phyloP scores from a whole-genome alignment of 1,140 invertebrate species.

The Schlechtendalia chinensis region DNA sequence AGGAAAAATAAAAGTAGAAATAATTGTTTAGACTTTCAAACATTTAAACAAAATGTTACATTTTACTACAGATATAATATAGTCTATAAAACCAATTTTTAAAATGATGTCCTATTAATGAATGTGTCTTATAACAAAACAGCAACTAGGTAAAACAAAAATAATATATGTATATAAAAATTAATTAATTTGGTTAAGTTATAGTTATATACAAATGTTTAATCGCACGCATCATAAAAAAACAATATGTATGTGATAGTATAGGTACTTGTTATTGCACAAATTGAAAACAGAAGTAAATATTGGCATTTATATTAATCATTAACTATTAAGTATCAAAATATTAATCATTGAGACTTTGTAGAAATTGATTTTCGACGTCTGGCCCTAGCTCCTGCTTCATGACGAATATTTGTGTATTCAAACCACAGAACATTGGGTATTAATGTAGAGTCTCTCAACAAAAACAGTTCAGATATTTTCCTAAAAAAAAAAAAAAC shows the following conservation, averaged over 20 bases:
- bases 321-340: neutral
- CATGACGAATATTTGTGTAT: slow-evolving; percentile 82
- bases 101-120: too few species aligned
- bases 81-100: too few species aligned
- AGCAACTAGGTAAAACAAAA: too few species aligned
- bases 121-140: too few species aligned
- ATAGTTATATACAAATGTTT: neutral
- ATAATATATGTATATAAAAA: too few species aligned
- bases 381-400: slow-evolving; percentile 73
- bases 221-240: neutral
- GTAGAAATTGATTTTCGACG: slow-evolving; percentile 80
- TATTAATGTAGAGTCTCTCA: slow-evolving; percentile 87
- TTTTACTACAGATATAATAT: too few species aligned
- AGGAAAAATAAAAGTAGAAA: too few species aligned
- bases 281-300: neutral
- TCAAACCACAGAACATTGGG: slow-evolving; percentile 94
- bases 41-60: too few species aligned
- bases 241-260: neutral
- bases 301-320: too few species aligned
- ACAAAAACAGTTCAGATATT: slow-evolving; percentile 80
- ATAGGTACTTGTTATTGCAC: slow-evolving; percentile 1
- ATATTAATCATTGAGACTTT: slow-evolving; percentile 77
- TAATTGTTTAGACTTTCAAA: too few species aligned
- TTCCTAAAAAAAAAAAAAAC: slow-evolving; percentile 63
- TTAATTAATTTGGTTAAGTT: neutral